These are phyloP conservation scores for Macropodus opercularis DNA, from an alignment of 2,797 vertebrate genomes.

Conservation along the genomic window DNA sequence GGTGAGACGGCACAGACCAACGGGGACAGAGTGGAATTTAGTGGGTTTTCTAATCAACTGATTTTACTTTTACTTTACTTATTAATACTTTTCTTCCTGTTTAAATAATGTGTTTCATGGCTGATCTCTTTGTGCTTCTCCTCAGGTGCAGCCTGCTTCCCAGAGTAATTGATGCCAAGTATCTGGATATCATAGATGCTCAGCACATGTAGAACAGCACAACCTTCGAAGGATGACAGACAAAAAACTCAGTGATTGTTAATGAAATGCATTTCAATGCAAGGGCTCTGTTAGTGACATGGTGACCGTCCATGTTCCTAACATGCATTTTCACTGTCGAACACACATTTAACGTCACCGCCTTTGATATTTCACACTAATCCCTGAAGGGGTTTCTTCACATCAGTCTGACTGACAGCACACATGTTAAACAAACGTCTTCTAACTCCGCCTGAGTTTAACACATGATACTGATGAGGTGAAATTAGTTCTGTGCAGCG, in stretches of 20 bases:
- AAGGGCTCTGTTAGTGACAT: slow-evolving; percentile 8
- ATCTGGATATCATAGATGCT: slow-evolving; percentile 92
- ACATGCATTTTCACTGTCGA: slow-evolving; percentile 20
- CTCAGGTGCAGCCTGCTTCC: slow-evolving; percentile 89
- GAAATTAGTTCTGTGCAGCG: slow-evolving; percentile 5
- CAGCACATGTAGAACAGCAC: slow-evolving; percentile 80
- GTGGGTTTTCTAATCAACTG: not conserved
- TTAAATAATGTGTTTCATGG: not conserved
- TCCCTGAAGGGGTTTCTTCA: not conserved
- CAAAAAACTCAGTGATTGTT: slow-evolving; percentile 2
- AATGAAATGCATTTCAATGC: slow-evolving; percentile 19
- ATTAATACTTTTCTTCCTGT: not conserved
- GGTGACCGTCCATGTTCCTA: not conserved
- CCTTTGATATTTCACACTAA: slow-evolving; percentile 15
- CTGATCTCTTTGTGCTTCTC: slow-evolving; percentile 34
- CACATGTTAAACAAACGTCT: too few species aligned
- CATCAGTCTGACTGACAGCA: slow-evolving; percentile 1
- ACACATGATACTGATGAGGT: not conserved
- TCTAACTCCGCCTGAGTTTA: slow-evolving; percentile 3
- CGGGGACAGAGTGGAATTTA: slow-evolving; percentile 32
- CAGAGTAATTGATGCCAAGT: slow-evolving; percentile 90
- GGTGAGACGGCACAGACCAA: slow-evolving; percentile 76
- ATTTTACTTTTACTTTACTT: too few species aligned
- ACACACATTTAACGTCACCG: slow-evolving; percentile 1
- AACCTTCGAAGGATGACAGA: slow-evolving; percentile 34